These are phyloP conservation scores for Perdita meconis DNA, from an alignment of 2,888 invertebrate species.

Conservation along the genomic window DNA sequence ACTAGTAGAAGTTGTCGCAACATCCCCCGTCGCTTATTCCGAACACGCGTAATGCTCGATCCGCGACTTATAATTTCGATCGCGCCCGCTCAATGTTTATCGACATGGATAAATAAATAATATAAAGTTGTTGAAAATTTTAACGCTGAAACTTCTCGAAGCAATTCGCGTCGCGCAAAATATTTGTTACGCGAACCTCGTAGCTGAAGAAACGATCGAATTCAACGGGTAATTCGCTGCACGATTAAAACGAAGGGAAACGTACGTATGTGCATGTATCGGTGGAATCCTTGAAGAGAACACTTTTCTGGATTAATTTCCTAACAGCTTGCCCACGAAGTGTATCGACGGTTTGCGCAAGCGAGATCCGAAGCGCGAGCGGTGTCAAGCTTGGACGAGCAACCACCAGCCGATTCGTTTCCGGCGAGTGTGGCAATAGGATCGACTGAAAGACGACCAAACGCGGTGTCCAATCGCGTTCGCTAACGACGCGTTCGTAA, in stretches of 20 bases:
- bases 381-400: constrained; percentile 55
- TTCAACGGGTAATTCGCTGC: too few relatives aligned
- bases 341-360: constrained; percentile 53
- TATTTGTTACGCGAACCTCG: too few relatives aligned
- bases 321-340: constrained; percentile 28
- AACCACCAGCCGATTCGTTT: constrained; percentile 52
- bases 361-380: constrained; percentile 38
- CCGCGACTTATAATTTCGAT: not conserved
- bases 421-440: constrained; percentile 48
- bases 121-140: too few relatives aligned
- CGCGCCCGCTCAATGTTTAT: not conserved
- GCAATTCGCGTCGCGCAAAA: too few relatives aligned
- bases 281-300: not conserved
- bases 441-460: constrained; percentile 17
- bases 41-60: not conserved
- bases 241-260: not conserved
- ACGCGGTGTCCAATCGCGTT: not conserved
- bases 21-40: constrained; percentile 29
- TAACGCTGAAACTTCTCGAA: too few relatives aligned
- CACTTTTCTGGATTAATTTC: constrained; percentile 45
- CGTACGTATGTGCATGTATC: not conserved
- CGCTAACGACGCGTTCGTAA: not conserved
- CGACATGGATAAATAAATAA: too few relatives aligned
- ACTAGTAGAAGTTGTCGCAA: constrained; percentile 30
- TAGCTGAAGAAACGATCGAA: too few relatives aligned